These are phyloP conservation scores for Tragelaphus scriptus DNA, from an alignment of 2,113 vertebrate species.

Conservation along the genomic window DNA sequence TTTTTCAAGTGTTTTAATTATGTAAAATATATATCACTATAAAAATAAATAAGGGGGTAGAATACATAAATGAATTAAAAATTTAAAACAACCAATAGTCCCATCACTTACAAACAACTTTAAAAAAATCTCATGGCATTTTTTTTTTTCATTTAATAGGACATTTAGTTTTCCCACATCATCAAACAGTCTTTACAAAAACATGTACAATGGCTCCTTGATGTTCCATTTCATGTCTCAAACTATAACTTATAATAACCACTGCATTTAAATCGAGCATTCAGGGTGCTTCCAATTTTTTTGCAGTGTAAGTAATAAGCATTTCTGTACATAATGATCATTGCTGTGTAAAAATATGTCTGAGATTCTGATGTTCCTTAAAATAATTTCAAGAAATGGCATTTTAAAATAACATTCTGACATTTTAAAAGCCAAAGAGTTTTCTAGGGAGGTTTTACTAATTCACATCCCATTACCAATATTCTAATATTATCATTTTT, in stretches of 20 bases:
- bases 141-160: conserved; percentile 2
- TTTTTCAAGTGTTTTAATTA: conserved; percentile 7
- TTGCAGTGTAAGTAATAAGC: neutral
- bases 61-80: neutral
- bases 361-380: neutral
- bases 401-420: conserved; percentile 15
- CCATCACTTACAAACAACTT: conserved; percentile 7
- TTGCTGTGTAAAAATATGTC: neutral
- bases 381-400: neutral
- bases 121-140: neutral
- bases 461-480: neutral
- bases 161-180: neutral
- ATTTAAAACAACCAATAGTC: neutral
- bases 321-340: conserved; percentile 11
- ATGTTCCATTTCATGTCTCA: conserved; percentile 1
- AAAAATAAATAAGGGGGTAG: neutral
- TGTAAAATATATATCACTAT: neutral
- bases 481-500: neutral
- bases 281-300: conserved; percentile 2
- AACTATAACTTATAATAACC: neutral
- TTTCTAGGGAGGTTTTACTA: conserved; percentile 1
- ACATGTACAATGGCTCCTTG: neutral
- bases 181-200: conserved; percentile 8
- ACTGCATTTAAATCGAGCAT: neutral
- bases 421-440: neutral